These are phyloP conservation scores for Meloidogyne floridensis DNA, from an alignment of 1,140 invertebrate genomes.

Conservation along the genomic window DNA sequence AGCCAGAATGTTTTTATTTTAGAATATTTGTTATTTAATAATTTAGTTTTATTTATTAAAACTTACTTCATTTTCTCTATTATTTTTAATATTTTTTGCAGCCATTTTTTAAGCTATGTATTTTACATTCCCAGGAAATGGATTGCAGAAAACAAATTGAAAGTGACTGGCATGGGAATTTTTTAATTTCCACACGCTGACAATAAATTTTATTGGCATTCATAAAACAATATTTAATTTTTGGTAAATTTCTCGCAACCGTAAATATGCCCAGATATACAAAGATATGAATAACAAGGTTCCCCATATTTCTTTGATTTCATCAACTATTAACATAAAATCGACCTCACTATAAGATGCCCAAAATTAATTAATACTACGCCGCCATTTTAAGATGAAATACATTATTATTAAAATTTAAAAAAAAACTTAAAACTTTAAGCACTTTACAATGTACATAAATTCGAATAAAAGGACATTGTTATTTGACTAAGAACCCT, in stretches of 20 bases:
- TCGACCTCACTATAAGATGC: too few relatives aligned
- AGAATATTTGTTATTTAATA: background rate
- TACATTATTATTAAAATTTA: too few relatives aligned
- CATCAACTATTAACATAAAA: too few relatives aligned
- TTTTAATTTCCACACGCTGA: background rate
- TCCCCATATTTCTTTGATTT: too few relatives aligned
- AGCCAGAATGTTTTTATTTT: too few relatives aligned
- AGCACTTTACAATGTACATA: too few relatives aligned
- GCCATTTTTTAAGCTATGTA: background rate
- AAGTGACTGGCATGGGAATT: background rate
- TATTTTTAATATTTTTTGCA: slow-evolving; percentile 1
- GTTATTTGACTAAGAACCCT: too few relatives aligned
- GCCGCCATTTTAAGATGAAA: too few relatives aligned
- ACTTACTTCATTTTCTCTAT: background rate
- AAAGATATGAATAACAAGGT: too few relatives aligned
- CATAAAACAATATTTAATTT: background rate
- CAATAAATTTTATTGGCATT: background rate
- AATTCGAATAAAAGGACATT: too few relatives aligned
- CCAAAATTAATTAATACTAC: too few relatives aligned
- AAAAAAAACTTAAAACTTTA: too few relatives aligned
- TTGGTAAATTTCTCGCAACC: background rate
- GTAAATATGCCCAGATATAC: background rate
- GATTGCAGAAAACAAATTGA: background rate
- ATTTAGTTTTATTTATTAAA: background rate
- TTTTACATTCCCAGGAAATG: background rate